Conservation (phyloP, 2,888 invertebrate genomes). For the Lutraria lutraria region DNA sequence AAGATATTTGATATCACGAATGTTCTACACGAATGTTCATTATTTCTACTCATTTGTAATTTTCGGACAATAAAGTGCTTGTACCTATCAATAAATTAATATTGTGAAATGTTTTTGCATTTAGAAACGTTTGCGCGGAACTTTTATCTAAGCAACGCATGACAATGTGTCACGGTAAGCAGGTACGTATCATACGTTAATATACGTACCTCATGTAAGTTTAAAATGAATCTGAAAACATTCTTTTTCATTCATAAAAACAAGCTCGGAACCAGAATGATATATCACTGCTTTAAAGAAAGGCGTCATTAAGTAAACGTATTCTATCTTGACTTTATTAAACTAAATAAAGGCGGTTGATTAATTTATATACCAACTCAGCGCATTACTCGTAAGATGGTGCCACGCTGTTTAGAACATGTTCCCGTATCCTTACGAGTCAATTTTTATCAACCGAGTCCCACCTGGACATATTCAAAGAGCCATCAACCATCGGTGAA, state of each 20-base stretch:
- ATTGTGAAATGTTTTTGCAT: too few species aligned
- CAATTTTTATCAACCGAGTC: conserved; percentile 53
- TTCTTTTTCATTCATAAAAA: background rate
- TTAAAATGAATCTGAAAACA: background rate
- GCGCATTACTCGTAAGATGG: conserved; percentile 4
- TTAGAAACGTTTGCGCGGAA: too few species aligned
- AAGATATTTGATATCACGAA: too few species aligned
- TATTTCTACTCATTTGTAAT: too few species aligned
- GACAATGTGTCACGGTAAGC: too few species aligned
- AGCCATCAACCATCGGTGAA: conserved; percentile 55
- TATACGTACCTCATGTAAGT: too few species aligned
- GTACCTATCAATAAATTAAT: too few species aligned
- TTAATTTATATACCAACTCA: conserved; percentile 9
- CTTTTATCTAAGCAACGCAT: background rate
- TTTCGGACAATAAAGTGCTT: too few species aligned
- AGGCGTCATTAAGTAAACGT: background rate
- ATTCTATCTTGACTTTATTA: conserved; percentile 16
- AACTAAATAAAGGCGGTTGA: background rate
- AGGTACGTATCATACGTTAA: too few species aligned
- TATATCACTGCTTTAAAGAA: background rate
- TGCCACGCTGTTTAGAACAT: conserved; percentile 29
- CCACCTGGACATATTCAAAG: conserved; percentile 69
- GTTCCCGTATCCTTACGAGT: background rate
- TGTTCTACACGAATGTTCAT: too few species aligned
- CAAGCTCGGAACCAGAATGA: background rate